phyloP scores from a whole-genome alignment of 2,888 invertebrate genomes.

The Kuschelorhynchus macadamiae region DNA sequence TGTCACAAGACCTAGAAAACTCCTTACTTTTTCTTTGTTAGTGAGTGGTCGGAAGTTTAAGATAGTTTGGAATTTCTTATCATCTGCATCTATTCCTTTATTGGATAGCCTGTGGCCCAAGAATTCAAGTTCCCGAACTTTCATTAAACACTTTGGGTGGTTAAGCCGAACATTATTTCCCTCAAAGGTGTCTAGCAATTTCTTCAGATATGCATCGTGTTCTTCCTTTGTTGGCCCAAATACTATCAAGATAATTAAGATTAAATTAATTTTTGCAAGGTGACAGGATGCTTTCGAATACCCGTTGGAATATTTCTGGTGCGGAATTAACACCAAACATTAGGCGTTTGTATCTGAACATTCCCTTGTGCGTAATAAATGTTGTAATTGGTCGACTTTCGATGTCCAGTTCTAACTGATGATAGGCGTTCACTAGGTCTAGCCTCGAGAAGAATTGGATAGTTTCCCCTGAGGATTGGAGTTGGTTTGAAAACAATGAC shows the following conservation, averaged over 20 bases:
- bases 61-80: background rate
- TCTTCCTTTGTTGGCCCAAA: conserved; percentile 53
- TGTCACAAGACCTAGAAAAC: conserved; percentile 7
- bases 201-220: conserved; percentile 42
- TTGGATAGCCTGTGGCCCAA: background rate
- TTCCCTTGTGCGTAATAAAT: conserved; percentile 52
- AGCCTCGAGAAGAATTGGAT: too few relatives aligned
- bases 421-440: conserved; percentile 55
- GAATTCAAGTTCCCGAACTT: background rate
- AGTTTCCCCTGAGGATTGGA: too few relatives aligned
- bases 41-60: background rate
- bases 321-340: conserved; percentile 63
- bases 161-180: background rate
- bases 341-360: conserved; percentile 60
- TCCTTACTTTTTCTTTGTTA: background rate
- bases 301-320: conserved; percentile 57
- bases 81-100: background rate
- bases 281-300: conserved; percentile 57
- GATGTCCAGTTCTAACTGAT: conserved; percentile 55
- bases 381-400: conserved; percentile 50
- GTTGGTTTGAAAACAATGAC: conserved; percentile 56
- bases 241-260: too few relatives aligned
- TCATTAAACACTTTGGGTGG: background rate
- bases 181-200: conserved; percentile 34
- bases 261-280: too few relatives aligned